These are phyloP conservation scores for Xanthia icteritia DNA, from an alignment of 2,888 invertebrate species.

Conservation along the genomic window DNA sequence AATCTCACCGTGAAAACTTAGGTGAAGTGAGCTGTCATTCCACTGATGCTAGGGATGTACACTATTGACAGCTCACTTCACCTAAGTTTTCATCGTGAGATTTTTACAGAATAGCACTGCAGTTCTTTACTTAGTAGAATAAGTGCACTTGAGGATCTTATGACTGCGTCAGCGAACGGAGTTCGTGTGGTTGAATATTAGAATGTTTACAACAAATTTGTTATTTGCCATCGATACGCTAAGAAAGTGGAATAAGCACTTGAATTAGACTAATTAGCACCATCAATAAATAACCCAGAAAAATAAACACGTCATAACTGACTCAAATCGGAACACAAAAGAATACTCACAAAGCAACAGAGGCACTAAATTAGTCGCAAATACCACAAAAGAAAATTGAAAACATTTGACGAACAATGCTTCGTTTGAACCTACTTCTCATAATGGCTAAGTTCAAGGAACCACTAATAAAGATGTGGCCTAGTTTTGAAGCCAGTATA, in stretches of 20 bases:
- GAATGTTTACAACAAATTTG: background rate
- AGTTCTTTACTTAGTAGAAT: too few relatives aligned
- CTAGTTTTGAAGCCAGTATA: constrained; percentile 39
- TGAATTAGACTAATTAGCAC: constrained; percentile 6
- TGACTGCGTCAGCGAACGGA: background rate
- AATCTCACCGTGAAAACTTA: too few relatives aligned
- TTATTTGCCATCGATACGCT: background rate
- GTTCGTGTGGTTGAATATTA: background rate
- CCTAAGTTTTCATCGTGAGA: too few relatives aligned
- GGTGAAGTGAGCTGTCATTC: too few relatives aligned
- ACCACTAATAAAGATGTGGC: constrained; percentile 66
- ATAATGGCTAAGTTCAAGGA: constrained; percentile 67
- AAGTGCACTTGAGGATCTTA: background rate
- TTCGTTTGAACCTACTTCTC: constrained; percentile 38
- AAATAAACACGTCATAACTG: background rate
- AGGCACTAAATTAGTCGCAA: constrained; percentile 7
- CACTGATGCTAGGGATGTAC: too few relatives aligned
- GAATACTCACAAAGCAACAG: constrained; percentile 5
- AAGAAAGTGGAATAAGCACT: background rate
- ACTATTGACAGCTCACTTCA: too few relatives aligned
- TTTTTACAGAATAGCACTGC: too few relatives aligned
- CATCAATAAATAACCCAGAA: background rate
- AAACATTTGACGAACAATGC: constrained; percentile 35
- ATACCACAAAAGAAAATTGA: constrained; percentile 44
- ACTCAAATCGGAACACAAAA: constrained; percentile 28